These are phyloP conservation scores for Macquaria australasica DNA, from an alignment of 2,113 vertebrate species.

Conservation along the genomic window DNA sequence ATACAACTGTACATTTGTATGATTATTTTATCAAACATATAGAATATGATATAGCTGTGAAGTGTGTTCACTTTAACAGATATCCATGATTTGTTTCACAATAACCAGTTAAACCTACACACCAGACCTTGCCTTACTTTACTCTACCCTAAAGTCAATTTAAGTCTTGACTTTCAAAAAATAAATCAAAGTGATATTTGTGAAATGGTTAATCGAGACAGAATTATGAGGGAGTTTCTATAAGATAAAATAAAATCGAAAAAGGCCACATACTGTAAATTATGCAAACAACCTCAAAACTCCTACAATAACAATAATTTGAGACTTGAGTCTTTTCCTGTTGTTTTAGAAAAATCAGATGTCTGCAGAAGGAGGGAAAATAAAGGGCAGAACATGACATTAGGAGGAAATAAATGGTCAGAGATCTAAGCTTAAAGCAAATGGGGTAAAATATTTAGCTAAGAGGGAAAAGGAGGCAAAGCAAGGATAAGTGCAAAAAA, in stretches of 20 bases:
- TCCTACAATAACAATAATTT: neutral
- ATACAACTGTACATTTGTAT: neutral
- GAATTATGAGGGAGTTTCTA: neutral
- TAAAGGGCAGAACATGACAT: neutral
- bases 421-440: neutral
- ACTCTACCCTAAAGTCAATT: neutral
- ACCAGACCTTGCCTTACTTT: neutral
- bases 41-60: neutral
- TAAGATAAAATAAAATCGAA: neutral
- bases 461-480: constrained; percentile 19
- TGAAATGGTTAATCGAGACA: neutral
- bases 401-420: neutral
- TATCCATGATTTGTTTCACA: neutral
- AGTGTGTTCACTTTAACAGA: neutral
- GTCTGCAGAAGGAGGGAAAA: neutral
- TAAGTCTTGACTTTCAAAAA: neutral
- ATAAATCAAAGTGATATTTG: neutral
- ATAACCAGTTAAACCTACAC: neutral
- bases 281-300: neutral
- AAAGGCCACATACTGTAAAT: neutral
- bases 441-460: neutral
- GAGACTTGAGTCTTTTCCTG: neutral
- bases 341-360: neutral
- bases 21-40: neutral
- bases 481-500: neutral